Evolutionary conservation across 1,140 invertebrate genomes (phyloP), one percentile per base, ranked within the genome.

Genomic region (Brachionus koreanus): DNA sequence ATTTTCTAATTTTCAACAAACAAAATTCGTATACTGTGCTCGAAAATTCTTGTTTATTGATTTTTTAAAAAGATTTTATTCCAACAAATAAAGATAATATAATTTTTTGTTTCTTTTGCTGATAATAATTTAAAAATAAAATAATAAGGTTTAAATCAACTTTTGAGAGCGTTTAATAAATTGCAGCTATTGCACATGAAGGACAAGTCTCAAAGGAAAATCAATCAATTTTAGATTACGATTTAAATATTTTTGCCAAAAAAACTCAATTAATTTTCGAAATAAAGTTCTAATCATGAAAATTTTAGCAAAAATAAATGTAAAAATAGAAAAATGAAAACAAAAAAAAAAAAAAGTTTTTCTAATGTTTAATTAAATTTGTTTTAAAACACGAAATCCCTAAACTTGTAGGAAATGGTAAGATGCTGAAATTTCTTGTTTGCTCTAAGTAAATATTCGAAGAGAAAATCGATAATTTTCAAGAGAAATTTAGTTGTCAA

Each of bases 401-500:
- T 57, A 19, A 57, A 57, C 16, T 57, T 57, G 49, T 57, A 19
- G 49, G 49, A 57, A 57, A 57, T 57, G 49, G 49, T 4, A 57
- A 57, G 49, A 57, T 57, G 49, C 9, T 57, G 16, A 57, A 57
- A 19, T 23, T 57, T 75, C 39, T 75, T 52, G 23, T 75, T 75
- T 52, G 37, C 29, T 39, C 39, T 75, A 46, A 42, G 25, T 39
- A 75, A 35, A 25, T n/a, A 75, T 39, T 39, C 39, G 10, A 23
- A 29, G 23, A 13, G 35, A 37, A 65, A 65, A 65, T 65, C 63
- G 33, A 65, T 65, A 65, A 65, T 65, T 57, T 57, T 57, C 49
- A 57, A 23, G 49, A 57, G 49, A 57, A 57, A 57, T 57, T 57
- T 57, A 57, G 49, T 52, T 29, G 72, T 39, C 37, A 75, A 52